Percentiles rank a stretch among this genome's conserved stretches.
phyloP scores from a whole-genome alignment of 2,797 vertebrate species.

The Bovichtus variegatus region DNA sequence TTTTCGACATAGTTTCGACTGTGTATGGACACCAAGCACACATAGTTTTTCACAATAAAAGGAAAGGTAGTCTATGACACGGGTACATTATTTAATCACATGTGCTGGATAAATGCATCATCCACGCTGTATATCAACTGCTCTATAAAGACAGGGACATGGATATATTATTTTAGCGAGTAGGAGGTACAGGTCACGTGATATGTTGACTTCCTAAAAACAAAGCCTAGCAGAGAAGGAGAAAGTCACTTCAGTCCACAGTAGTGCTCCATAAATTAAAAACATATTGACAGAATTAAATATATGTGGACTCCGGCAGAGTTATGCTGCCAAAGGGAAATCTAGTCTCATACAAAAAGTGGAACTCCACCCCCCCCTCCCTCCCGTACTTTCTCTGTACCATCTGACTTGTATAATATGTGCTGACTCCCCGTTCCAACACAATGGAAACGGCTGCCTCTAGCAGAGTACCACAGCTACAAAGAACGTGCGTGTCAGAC shows the following conservation, averaged over 20 bases:
- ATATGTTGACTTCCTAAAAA: slow-evolving; percentile 33
- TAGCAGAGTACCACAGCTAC: slow-evolving; percentile 42
- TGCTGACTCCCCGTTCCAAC: slow-evolving; percentile 66
- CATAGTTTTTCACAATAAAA: not conserved
- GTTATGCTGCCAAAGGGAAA: slow-evolving; percentile 29
- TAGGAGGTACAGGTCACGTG: not conserved
- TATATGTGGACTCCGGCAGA: slow-evolving; percentile 17
- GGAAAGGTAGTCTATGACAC: not conserved
- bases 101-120: not conserved
- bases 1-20: not conserved
- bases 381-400: slow-evolving; percentile 55
- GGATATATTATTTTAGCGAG: not conserved
- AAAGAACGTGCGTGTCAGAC: slow-evolving; percentile 48
- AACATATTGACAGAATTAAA: slow-evolving; percentile 39
- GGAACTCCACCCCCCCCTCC: slow-evolving; percentile 2
- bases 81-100: not conserved
- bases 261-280: slow-evolving; percentile 24
- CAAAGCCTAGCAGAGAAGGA: not conserved
- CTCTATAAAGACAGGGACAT: not conserved
- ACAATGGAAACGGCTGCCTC: slow-evolving; percentile 74
- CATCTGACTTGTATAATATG: slow-evolving; percentile 64
- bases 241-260: slow-evolving; percentile 17
- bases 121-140: not conserved
- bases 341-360: slow-evolving; percentile 28
- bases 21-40: not conserved